Base-by-base conservation (phyloP, 2,797 vertebrate genomes). In the Schizopygopsis pylzovi region DNA sequence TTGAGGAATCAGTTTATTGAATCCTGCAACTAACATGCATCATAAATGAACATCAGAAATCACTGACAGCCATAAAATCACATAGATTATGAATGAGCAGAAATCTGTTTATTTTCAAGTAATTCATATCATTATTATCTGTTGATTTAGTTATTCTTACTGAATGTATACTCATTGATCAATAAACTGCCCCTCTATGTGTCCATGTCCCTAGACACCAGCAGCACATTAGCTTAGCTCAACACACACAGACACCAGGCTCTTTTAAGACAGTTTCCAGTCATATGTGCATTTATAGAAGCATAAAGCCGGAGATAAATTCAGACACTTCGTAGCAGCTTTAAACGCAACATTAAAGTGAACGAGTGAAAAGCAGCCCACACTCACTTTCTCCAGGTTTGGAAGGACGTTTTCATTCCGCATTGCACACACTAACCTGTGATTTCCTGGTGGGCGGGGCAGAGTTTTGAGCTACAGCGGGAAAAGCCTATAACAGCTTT, bases 371-470 rank as follows among this genome's bases (percentile, higher is more conserved):
- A 43, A 12, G 7, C 22, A 76, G 68, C 56, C 39, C 86, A 78
- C 65, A 88, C 82, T 71, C 47, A 61, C 77, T 77, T 80, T 45
- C 52, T 67, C 73, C 49, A 68, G 70, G 28, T 39, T 41, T 56
- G 82, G 92, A 96, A 96, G 95, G 95, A 89, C 95, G 92, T 94
- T 90, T 90, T 47, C 89, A 90, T 91, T 90, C 88, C 76, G 88
- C 92, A 86, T 77, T 82, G 89, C 90, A 88, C 91, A 92, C 89
- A 88, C 91, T 82, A 90, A 83, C 84, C 2, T 88, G 86, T 80
- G 75, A 87, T 89, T 89, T 86, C 81, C 49, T 67, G 45, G 81
- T 6, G 28, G 87, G 83, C 90, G 89, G 83, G 85, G 83, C 18
- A 15, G 1, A 37, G 2, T 2, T 47, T 45, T 4, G 56, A 88